A percentile compares a stretch with the other conserved stretches of the same genome.
Evolutionary conservation across 2,888 invertebrate species (phyloP).

Genomic region (Syritta pipiens): DNA sequence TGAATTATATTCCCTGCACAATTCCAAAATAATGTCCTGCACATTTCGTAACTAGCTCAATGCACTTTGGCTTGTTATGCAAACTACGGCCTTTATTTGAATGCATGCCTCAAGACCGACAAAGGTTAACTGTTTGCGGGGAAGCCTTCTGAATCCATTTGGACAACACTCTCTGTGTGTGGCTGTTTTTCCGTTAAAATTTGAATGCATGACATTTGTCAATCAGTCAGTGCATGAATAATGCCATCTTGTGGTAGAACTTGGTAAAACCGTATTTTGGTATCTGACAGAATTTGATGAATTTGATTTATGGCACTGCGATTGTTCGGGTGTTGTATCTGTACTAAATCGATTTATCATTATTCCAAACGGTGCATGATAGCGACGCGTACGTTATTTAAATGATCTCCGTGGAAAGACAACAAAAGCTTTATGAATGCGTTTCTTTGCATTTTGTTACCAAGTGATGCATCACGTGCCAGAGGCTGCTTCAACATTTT

Average conservation of each 20-base stretch:
- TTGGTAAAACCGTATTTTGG: not conserved
- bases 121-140: not conserved
- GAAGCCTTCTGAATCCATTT: not conserved
- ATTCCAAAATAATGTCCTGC: conserved; percentile 27
- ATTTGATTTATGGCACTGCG: conserved; percentile 6
- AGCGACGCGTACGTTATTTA: conserved; percentile 8
- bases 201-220: conserved; percentile 35
- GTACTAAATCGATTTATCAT: conserved; percentile 9
- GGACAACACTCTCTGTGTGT: not conserved
- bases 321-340: not conserved
- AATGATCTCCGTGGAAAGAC: not conserved
- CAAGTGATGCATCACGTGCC: not conserved
- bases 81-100: too few relatives aligned
- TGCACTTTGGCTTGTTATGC: conserved; percentile 13
- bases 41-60: conserved; percentile 15
- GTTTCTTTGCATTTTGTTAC: not conserved
- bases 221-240: conserved; percentile 25
- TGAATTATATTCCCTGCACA: too few relatives aligned
- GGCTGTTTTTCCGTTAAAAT: conserved; percentile 6
- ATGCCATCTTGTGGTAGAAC: conserved; percentile 11
- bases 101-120: too few relatives aligned
- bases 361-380: conserved; percentile 15
- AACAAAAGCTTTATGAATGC: not conserved
- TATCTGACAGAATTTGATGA: conserved; percentile 2
- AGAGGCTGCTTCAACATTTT: too few relatives aligned